A percentile compares a stretch with the other conserved stretches of the same genome.
Conservation (phyloP, 2,888 invertebrate genomes). For the Melinaea menophilus region DNA sequence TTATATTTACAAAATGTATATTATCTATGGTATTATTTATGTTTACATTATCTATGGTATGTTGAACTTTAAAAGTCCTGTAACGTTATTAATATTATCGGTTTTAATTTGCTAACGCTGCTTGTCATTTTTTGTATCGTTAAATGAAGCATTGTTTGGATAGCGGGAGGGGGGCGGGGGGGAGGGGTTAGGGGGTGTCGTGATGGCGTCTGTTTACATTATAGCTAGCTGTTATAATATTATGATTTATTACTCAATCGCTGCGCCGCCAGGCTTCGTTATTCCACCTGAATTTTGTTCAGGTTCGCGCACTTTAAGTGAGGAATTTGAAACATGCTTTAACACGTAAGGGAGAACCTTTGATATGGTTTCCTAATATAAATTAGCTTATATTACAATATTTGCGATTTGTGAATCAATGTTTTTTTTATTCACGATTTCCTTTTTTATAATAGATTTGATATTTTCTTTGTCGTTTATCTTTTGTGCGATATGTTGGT, state of each 20-base stretch:
- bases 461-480: neutral
- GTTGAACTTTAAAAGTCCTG: no score
- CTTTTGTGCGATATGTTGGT: no score
- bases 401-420: neutral
- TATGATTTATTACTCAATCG: slow-evolving; percentile 75
- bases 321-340: slow-evolving; percentile 67
- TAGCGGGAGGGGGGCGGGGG: slow-evolving; percentile 33
- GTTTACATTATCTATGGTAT: no score
- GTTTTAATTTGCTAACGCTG: slow-evolving; percentile 37
- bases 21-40: no score
- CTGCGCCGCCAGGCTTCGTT: slow-evolving; percentile 52
- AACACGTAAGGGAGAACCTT: slow-evolving; percentile 64
- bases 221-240: slow-evolving; percentile 70
- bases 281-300: slow-evolving; percentile 64
- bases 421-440: neutral
- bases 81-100: slow-evolving; percentile 27
- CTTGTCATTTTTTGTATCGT: slow-evolving; percentile 47
- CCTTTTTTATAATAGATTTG: neutral
- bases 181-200: slow-evolving; percentile 36
- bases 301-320: slow-evolving; percentile 50
- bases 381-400: slow-evolving; percentile 14
- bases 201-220: slow-evolving; percentile 60
- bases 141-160: slow-evolving; percentile 44
- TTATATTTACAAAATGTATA: no score
- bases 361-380: slow-evolving; percentile 47